Evolutionary conservation across 2,797 vertebrate genomes (phyloP), one percentile per base, ranked within the genome.

Genomic region (Helarctos malayanus): DNA sequence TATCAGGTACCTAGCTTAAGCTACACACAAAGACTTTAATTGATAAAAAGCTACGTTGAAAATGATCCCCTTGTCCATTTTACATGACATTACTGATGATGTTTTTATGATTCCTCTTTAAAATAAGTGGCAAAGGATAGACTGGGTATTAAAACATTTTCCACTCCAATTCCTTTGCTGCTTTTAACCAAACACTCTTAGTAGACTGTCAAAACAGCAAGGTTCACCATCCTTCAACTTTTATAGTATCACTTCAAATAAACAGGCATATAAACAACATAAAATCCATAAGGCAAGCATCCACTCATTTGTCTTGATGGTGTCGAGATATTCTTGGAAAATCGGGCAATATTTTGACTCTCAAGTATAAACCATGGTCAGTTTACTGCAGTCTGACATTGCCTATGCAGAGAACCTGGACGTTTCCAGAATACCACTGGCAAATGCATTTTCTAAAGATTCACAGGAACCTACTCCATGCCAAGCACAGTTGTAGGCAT

Each of bases 211-310:
- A 96, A 49, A 95, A 59, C 2, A 93, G 52, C 25, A 97, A 79
- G 7, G 2, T 18, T 49, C 38, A 10, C 32, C 11, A 69, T 71
- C 9, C 25, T 32, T 85, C 19, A 61, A 1, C 65, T 97, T 97
- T 97, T 84, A 84, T 1, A 93, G 9, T 16, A 73, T 59, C 32
- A 80, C 32, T 91, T 96, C 52, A 25, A 89, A 56, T 47, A 15
- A 94, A 91, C 1, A 97, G 35, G 21, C 90, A 76, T 14, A 14
- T 1, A 81, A 76, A 4, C 1, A 93, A 68, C 18, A 56, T 57
- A 80, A 96, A 97, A 95, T 82, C 21, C 18, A 10, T 63, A 93
- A 71, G 54, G 29, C 21, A 87, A 94, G 63, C 32, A 49, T 85
- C 4, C 4, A 63, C 11, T 59, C 38, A 73, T 59, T 93, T 87